Percentiles rank a stretch among this genome's conserved stretches.
Conservation (phyloP, 2,113 vertebrate genomes). For the Sisor rabdophorus region DNA sequence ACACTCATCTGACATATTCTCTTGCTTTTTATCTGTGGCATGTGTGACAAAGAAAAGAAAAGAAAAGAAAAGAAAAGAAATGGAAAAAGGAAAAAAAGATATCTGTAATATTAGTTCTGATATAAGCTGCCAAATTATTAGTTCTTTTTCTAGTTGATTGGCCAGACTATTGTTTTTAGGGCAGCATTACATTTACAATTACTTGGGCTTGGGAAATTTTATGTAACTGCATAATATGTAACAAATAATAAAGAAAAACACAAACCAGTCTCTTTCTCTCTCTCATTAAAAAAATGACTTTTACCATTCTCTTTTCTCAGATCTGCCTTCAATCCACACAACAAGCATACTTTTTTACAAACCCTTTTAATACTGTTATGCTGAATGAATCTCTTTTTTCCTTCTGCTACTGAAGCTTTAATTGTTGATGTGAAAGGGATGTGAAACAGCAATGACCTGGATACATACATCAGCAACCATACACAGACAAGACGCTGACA, state of each 20-base stretch:
- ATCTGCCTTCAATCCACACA: no score
- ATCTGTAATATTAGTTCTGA: no score
- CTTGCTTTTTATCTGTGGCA: conserved; percentile 70
- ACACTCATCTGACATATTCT: conserved; percentile 52
- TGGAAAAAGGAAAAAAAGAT: no score
- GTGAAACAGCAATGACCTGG: background rate
- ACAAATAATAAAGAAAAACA: no score
- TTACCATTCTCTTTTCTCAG: no score
- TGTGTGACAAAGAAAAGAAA: background rate
- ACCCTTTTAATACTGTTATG: no score
- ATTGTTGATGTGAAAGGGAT: background rate
- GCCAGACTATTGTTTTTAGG: background rate
- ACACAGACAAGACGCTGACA: background rate
- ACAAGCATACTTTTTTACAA: no score
- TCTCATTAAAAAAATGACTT: no score
- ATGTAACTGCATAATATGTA: background rate
- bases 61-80: background rate
- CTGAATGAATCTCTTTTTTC: no score
- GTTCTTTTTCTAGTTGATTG: background rate
- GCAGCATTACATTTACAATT: background rate
- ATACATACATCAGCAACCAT: conserved; percentile 6
- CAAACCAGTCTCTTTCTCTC: no score
- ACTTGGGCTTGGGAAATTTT: background rate
- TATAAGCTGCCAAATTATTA: no score
- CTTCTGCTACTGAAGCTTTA: no score